These are phyloP conservation scores for Aplysina aerophoba DNA, from an alignment of 37 sponge, comb jelly and placozoan species.

Conservation along the genomic window DNA sequence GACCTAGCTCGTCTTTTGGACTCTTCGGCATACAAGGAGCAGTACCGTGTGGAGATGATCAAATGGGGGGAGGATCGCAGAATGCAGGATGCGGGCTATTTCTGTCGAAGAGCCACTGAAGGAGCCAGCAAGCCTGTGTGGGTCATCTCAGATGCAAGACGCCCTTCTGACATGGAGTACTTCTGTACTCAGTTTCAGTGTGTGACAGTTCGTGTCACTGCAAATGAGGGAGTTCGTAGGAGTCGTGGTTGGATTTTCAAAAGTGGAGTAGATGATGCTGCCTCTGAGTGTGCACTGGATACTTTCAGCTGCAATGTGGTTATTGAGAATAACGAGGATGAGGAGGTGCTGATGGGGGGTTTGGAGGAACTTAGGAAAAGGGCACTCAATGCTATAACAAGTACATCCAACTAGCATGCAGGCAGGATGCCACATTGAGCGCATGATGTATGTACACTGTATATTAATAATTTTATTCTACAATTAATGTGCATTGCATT, in stretches of 20 bases:
- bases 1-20: slow-evolving; percentile 76
- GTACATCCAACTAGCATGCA: too few relatives aligned
- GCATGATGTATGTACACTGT: too few relatives aligned
- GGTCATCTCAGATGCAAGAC: slow-evolving; percentile 86
- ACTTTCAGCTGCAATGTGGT: slow-evolving; percentile 59
- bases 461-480: too few relatives aligned
- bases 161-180: slow-evolving; percentile 81
- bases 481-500: too few relatives aligned
- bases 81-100: slow-evolving; percentile 74
- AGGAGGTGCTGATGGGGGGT: slow-evolving; percentile 4
- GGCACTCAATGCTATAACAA: background rate
- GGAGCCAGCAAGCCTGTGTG: slow-evolving; percentile 62
- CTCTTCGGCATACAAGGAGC: slow-evolving; percentile 85
- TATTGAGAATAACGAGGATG: slow-evolving; percentile 67
- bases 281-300: slow-evolving; percentile 94
- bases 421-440: too few relatives aligned
- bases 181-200: slow-evolving; percentile 57
- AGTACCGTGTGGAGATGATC: slow-evolving; percentile 90
- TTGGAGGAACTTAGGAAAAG: background rate
- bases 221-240: slow-evolving; percentile 61
- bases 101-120: slow-evolving; percentile 80
- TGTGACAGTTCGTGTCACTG: slow-evolving; percentile 68
- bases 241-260: slow-evolving; percentile 83
- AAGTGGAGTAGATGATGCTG: slow-evolving; percentile 83
- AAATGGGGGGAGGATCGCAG: slow-evolving; percentile 80